Base-by-base conservation (phyloP, 2,113 vertebrate genomes). In the Neoarius graeffei region DNA sequence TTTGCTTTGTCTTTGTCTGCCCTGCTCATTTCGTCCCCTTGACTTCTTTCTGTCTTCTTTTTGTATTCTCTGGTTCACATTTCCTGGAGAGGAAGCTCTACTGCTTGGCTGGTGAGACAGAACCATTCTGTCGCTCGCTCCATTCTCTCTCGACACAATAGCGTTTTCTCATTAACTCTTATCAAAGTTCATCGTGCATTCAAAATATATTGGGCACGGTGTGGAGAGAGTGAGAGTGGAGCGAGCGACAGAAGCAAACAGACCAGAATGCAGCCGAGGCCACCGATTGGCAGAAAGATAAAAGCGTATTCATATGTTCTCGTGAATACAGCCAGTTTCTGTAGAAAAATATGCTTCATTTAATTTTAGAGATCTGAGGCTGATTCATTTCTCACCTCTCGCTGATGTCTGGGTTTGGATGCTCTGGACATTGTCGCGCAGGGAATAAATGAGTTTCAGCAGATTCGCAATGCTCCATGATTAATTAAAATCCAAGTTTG, bases 151-250 rank as follows among this genome's bases (percentile, higher is more conserved):
- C 89, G 57, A 50, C 90, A 94, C 94, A 95, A 95, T 94, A 92
- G 91, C 90, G 89, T 88, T 92, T 94, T 95, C 95, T 95, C 94
- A 95, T 95, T 95, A 96, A 95, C 92, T 95, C 94, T 96, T 95
- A 95, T 95, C 95, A 95, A 95, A 95, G 94, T 95, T 95, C 93
- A 95, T 96, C 95, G 94, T 91, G 93, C 94, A 95, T 95, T 92
- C 94, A 93, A 95, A 82, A 95, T 94, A 93, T 91, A 91, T 90
- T 76, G 91, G 88, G 91, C 87, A 89, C 74, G 27, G 84, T 89
- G 91, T 92, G 91, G 92, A 80, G 91, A 89, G 52, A 80, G 91
- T 88, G 52, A 57, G 90, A 93, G 93, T 92, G 92, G 87, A 76
- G 56, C 4, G 59, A 69, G 52, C 11, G 30, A 56, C 25, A n/a